Evolutionary conservation across 1,140 invertebrate species (phyloP), one percentile per base, ranked within the genome.

Genomic region (Campodea augens): DNA sequence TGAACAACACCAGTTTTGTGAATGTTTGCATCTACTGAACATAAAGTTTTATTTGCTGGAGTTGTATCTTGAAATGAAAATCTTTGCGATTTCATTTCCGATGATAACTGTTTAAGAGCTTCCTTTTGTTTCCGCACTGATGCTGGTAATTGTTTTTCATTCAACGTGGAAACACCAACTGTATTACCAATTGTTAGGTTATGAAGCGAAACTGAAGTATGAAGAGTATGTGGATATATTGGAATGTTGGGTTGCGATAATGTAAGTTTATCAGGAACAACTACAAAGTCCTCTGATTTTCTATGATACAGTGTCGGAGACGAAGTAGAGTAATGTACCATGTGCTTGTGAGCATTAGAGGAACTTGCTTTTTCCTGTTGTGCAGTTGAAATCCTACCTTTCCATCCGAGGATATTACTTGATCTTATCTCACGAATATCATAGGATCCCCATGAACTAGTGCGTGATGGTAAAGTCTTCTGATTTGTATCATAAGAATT

Each of bases 381-480:
- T 2, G 78, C 81, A 47, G 76, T 64, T 51, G 73, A 74, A 0
- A 80, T 75, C 0, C 73, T 78, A 2, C 75, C 75, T 2, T 70
- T 65, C 63, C 59, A 55, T 43, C 55, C 57, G 25, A 48, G 48
- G 42, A 45, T 39, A 15, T 25, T 44, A 21, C 46, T 44, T 18
- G 36, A 46, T 27, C 47, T 57, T 57, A 51, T 47, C 3, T 60
- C 48, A 43, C 58, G 43, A 39, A 75, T 74, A 49, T 81, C 78
- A 52, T 77, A 81, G 7, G 78, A 78, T 2, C 75, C 77, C 70
- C 75, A 78, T 2, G 77, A 80, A 57, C 76, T 78, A 48, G 80
- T 81, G 24, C 78, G 62, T 15, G 77, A 75, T 1, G 76, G 74
- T 12, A 39, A 47, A n/a, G 38, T 40, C 2, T 69, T 71, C 21